Evolutionary conservation across 2,113 vertebrate genomes (phyloP).

Genomic region (Albula goreensis): DNA sequence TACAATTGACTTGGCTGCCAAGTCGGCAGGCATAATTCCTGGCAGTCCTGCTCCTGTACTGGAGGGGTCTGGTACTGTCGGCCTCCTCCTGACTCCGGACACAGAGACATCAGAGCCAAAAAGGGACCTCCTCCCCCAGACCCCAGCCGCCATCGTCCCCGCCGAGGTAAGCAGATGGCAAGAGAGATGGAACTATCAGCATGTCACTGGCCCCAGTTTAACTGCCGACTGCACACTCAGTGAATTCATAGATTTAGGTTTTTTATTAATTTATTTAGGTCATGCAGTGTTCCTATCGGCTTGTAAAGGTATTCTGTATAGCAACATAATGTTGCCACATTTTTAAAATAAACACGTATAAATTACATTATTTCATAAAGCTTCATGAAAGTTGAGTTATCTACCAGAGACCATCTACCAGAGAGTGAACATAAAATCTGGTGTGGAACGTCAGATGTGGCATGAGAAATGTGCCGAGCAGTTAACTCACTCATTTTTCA

Average conservation of each 20-base stretch:
- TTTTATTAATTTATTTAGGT: not conserved
- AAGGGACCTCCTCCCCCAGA: conserved; percentile 40
- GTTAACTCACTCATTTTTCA: too few relatives aligned
- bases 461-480: too few relatives aligned
- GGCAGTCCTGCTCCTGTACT: conserved; percentile 77
- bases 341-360: too few relatives aligned
- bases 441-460: too few relatives aligned
- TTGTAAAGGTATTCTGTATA: not conserved
- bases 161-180: conserved; percentile 65
- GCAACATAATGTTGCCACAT: not conserved
- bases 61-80: conserved; percentile 53
- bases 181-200: not conserved
- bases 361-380: too few relatives aligned
- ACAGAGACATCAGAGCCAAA: conserved; percentile 42
- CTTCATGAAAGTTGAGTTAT: too few relatives aligned
- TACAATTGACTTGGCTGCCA: conserved; percentile 91
- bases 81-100: conserved; percentile 56
- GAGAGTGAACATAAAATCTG: too few relatives aligned
- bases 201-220: not conserved
- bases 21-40: conserved; percentile 94
- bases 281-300: not conserved
- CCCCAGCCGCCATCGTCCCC: conserved; percentile 54
- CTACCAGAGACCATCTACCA: too few relatives aligned
- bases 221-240: not conserved
- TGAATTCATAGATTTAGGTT: not conserved